Conservation (phyloP, 2,797 vertebrate genomes). For the Coluber constrictor region DNA sequence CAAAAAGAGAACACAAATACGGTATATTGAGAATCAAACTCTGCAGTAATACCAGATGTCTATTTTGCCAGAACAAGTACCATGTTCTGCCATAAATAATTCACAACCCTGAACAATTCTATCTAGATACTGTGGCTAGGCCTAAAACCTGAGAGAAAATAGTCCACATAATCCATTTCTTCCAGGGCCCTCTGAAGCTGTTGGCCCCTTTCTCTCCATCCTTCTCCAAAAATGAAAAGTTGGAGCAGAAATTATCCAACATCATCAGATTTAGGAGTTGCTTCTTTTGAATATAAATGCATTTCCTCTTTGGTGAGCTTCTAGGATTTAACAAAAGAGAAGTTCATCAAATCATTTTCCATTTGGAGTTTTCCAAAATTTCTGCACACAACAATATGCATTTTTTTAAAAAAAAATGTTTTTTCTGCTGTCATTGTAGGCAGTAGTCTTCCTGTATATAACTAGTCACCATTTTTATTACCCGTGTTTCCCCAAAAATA, state of each 20-base stretch:
- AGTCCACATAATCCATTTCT: background rate
- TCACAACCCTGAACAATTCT: background rate
- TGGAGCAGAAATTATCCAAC: background rate
- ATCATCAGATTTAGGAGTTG: background rate
- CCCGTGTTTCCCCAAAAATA: background rate
- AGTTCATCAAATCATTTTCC: background rate
- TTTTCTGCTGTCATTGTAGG: background rate
- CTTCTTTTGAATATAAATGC: background rate
- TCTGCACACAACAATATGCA: background rate
- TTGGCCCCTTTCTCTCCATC: background rate
- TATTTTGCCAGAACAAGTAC: background rate
- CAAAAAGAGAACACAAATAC: background rate
- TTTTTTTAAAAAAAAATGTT: background rate
- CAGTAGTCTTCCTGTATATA: background rate
- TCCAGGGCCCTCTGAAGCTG: background rate
- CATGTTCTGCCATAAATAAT: background rate
- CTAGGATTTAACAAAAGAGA: background rate
- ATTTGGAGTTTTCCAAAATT: background rate
- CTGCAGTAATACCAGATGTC: background rate
- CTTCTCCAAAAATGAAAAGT: background rate
- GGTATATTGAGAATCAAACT: background rate
- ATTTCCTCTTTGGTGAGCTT: background rate
- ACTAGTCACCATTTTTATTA: background rate
- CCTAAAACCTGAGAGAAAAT: background rate
- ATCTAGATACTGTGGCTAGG: background rate